Percentiles rank a stretch among this genome's conserved stretches.
Evolutionary conservation across 2,797 vertebrate species (phyloP).

Genomic region (Tragopan temminckii): DNA sequence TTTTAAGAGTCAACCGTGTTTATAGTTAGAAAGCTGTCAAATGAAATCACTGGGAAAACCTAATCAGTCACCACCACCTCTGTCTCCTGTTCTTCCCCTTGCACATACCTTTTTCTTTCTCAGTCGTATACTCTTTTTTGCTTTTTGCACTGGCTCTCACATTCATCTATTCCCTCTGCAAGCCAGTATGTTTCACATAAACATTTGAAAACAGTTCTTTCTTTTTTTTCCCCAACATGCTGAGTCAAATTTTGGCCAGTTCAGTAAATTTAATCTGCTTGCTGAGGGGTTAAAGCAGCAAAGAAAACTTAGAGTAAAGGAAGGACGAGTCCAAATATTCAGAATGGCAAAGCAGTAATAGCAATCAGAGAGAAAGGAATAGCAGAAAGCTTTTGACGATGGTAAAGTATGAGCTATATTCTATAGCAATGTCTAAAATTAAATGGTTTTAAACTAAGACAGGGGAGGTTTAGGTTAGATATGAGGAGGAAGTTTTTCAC

Average conservation of each 20-base stretch:
- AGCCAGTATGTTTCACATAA: background rate
- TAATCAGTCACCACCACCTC: background rate
- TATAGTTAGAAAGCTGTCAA: background rate
- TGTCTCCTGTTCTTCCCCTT: background rate
- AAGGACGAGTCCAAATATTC: background rate
- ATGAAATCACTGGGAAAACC: background rate
- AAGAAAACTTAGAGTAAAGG: background rate
- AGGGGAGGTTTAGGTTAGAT: too few relatives aligned
- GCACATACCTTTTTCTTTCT: background rate
- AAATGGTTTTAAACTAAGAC: too few relatives aligned
- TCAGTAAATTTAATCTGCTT: background rate
- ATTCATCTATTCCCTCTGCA: background rate
- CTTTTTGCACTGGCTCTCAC: background rate
- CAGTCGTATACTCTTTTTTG: background rate
- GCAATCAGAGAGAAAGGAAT: background rate
- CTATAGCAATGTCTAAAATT: background rate
- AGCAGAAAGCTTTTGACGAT: background rate
- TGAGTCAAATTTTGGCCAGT: background rate
- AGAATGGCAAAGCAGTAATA: background rate
- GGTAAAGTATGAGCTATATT: background rate
- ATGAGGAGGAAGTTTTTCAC: too few relatives aligned
- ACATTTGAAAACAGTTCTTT: background rate
- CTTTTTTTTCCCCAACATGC: fast-evolving
- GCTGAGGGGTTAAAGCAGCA: background rate
- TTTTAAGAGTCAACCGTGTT: background rate